phyloP scores from a whole-genome alignment of 2,888 invertebrate species.

The Malthinus seriepunctatus region DNA sequence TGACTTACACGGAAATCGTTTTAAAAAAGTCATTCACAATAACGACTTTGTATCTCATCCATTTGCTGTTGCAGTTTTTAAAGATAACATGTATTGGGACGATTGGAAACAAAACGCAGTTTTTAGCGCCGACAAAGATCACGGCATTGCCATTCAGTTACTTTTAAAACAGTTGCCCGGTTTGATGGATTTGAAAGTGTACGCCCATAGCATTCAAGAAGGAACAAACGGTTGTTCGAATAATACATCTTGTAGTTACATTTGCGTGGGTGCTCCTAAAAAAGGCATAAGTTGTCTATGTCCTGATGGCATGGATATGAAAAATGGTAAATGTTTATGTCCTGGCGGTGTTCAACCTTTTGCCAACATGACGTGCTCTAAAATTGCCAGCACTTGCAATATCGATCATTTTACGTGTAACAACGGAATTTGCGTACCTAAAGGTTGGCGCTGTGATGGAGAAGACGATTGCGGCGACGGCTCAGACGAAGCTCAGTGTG shows the following conservation, averaged over 20 bases:
- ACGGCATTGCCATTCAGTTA: conserved; percentile 64
- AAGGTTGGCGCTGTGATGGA: conserved; percentile 66
- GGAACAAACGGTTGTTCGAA: conserved; percentile 74
- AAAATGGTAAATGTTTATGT: conserved; percentile 71
- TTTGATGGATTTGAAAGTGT: conserved; percentile 84
- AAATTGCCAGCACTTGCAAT: conserved; percentile 62
- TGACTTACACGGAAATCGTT: conserved; percentile 69
- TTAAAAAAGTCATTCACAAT: conserved; percentile 64
- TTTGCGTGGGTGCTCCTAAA: conserved; percentile 77
- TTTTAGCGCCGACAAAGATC: conserved; percentile 78
- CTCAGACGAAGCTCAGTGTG: conserved; percentile 62
- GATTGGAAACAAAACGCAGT: conserved; percentile 84
- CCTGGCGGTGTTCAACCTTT: conserved; percentile 68
- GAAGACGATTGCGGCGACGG: conserved; percentile 70
- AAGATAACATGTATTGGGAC: conserved; percentile 87
- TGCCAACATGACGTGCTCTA: conserved; percentile 72
- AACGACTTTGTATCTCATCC: conserved; percentile 77
- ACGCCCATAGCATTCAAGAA: conserved; percentile 73
- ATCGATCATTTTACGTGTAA: conserved; percentile 63
- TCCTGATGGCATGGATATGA: conserved; percentile 66
- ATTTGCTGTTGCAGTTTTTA: conserved; percentile 83
- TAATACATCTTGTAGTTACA: conserved; percentile 64
- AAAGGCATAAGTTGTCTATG: conserved; percentile 73
- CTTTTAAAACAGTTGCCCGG: conserved; percentile 63
- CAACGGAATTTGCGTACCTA: conserved; percentile 63